Base-by-base conservation (phyloP, 2,113 vertebrate species). In the Poeciliopsis retropinna region DNA sequence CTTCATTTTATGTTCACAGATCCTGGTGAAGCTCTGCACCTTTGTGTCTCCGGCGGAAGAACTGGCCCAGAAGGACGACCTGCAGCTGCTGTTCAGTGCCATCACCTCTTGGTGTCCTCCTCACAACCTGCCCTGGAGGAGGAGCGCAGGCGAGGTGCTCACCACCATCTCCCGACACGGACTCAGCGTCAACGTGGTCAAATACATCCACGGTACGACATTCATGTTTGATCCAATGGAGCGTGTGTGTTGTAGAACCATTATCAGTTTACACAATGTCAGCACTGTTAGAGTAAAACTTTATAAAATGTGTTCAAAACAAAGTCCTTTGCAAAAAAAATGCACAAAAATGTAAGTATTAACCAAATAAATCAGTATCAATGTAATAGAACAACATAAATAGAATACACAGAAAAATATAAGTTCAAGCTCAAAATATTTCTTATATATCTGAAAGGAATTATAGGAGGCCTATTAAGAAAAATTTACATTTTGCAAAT, bases 61-160 rank as follows among this genome's bases (percentile, higher is more conserved):
- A 78, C 93, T 99, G 90, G 97, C 98, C 60, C 98, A 99, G 44
- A 99, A 99, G 78, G 98, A 99, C 64, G 98, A 99, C 89, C 97
- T 99, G 17, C 98, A 99, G 94, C 97, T 99, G 79, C 91, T 99
- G 1, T 99, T 99, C 94, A 99, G 97, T 89, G 98, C 98, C 95
- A 99, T 99, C 95, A 99, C 98, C 34, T 99, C 98, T 61, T 99
- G 98, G 98, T 99, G 98, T 82, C 98, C 98, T 39, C 97, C 98
- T 37, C 98, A 99, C 88, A 99, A 99, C 85, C 95, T 99, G 87
- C 98, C 97, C 69, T 99, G 98, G 98, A 95, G 98, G 89, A 96
- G 96, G 92, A 99, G 98, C 57, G 97, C 98, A 0, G 98, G 97
- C n/a, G 98, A 99, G 89, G 98, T 99, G 29, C 95, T 99, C 10